Base-by-base conservation (phyloP, 2,888 invertebrate genomes). In the Schizotus pectinicornis region DNA sequence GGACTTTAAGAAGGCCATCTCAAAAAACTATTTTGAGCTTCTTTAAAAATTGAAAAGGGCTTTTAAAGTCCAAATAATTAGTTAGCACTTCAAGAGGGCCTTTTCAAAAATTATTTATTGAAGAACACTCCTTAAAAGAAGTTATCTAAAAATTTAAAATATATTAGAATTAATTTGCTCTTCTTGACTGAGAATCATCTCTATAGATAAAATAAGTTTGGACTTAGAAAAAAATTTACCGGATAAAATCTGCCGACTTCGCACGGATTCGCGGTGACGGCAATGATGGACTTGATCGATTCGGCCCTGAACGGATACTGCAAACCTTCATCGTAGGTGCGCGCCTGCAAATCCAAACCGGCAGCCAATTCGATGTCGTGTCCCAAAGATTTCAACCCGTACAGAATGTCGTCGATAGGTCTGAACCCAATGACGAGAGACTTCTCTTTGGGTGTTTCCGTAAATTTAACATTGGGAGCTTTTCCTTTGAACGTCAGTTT, bases 301-400 rank as follows among this genome's bases (percentile, higher is more conserved):
- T 87, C 88, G 0, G 90, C 82, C 61, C 94, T 84, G 81, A 90
- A 90, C 0, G 92, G 91, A 78, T 91, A 88, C 0, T 85, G 77
- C 8, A 86, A 71, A 0, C 89, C 84, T 34, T 86, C 82, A 7
- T 81, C 71, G 78, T 90, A 88, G 0, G 89, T 88, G n/a, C 79
- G 79, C n/a, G 74, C 67, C 46, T 68, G 62, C 37, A 72, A 51
- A 35, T 69, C 61, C 12, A 56, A 41, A 39, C 77, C 79, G 0
- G 74, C 48, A 30, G 73, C 73, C 31, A 78, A 53, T 7, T 67
- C 50, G 1, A 77, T 1, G 47, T 79, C 79, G 46, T 80, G 75
- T 11, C 73, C 65, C 0, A 79, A 11, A 39, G 74, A 76, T 6
- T 75, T 60, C 5, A 67, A 6, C 14, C 69, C 56, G n/a, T n/a